Percentiles rank a stretch among this genome's conserved stretches.
phyloP scores from a whole-genome alignment of 1,140 invertebrate species.

The Ceratina calcarata region DNA sequence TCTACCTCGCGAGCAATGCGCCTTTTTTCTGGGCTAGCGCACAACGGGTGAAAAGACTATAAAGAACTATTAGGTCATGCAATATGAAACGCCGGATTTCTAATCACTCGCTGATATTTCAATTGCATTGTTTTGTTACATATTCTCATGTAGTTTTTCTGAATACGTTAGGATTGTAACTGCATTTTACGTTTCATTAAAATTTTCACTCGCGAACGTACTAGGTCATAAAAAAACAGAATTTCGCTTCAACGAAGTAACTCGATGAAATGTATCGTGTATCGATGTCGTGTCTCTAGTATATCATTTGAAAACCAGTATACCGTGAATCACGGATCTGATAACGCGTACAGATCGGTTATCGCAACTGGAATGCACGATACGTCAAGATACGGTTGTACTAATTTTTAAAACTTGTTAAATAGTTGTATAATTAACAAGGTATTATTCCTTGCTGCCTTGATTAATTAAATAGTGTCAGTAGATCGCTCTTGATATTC shows the following conservation, averaged over 20 bases:
- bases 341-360: slow-evolving; percentile 16
- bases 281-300: slow-evolving; percentile 30
- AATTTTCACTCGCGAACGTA: too few relatives aligned
- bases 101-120: too few relatives aligned
- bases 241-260: slow-evolving; percentile 25
- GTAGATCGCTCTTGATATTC: not conserved
- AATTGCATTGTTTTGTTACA: too few relatives aligned
- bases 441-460: too few relatives aligned
- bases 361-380: not conserved
- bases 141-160: too few relatives aligned
- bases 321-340: slow-evolving; percentile 22
- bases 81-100: too few relatives aligned
- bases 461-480: not conserved
- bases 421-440: too few relatives aligned
- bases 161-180: too few relatives aligned
- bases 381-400: not conserved
- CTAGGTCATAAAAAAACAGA: slow-evolving; percentile 12
- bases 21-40: not conserved
- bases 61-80: too few relatives aligned
- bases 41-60: too few relatives aligned
- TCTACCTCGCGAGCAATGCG: too few relatives aligned
- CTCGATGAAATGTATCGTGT: slow-evolving; percentile 44
- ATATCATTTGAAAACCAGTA: slow-evolving; percentile 29
- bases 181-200: too few relatives aligned
- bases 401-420: not conserved